A percentile compares a stretch with the other conserved stretches of the same genome.
Conservation (phyloP, 2,888 invertebrate species). For the Hirtodrosophila confusa region DNA sequence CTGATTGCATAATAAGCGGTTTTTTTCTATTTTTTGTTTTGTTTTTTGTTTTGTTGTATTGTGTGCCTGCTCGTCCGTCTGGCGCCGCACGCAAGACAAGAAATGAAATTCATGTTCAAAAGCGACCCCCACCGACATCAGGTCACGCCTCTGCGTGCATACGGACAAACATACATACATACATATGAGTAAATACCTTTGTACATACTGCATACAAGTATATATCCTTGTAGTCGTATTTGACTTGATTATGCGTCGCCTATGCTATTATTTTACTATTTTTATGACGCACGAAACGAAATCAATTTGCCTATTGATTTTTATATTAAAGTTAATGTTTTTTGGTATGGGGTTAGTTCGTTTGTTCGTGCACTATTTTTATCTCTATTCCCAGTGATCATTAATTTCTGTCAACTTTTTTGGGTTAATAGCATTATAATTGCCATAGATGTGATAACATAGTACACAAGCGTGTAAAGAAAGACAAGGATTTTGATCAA, state of each 20-base stretch:
- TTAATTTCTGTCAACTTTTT: constrained; percentile 15
- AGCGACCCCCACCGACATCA: constrained; percentile 7
- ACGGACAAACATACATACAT: not conserved
- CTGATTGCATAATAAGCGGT: constrained; percentile 78
- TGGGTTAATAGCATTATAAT: constrained; percentile 37
- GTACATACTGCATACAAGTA: constrained; percentile 5
- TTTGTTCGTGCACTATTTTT: constrained; percentile 40
- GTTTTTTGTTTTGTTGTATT: constrained; percentile 10
- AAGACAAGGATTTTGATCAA: not conserved
- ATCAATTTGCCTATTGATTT: constrained; percentile 67
- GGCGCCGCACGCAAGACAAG: constrained; percentile 76
- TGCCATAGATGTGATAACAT: constrained; percentile 4
- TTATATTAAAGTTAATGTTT: constrained; percentile 55
- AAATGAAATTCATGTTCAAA: constrained; percentile 67
- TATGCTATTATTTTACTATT: constrained; percentile 39
- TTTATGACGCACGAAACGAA: constrained; percentile 51
- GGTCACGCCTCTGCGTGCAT: constrained; percentile 25
- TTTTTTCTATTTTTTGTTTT: constrained; percentile 29
- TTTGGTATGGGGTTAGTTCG: constrained; percentile 39
- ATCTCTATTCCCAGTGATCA: constrained; percentile 19
- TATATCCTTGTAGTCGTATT: constrained; percentile 21
- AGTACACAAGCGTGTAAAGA: not conserved
- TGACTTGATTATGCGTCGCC: constrained; percentile 47
- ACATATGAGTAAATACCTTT: not conserved
- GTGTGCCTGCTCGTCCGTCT: constrained; percentile 41